Conservation (phyloP, 2,797 vertebrate genomes). For the Pseudopleuronectes americanus region DNA sequence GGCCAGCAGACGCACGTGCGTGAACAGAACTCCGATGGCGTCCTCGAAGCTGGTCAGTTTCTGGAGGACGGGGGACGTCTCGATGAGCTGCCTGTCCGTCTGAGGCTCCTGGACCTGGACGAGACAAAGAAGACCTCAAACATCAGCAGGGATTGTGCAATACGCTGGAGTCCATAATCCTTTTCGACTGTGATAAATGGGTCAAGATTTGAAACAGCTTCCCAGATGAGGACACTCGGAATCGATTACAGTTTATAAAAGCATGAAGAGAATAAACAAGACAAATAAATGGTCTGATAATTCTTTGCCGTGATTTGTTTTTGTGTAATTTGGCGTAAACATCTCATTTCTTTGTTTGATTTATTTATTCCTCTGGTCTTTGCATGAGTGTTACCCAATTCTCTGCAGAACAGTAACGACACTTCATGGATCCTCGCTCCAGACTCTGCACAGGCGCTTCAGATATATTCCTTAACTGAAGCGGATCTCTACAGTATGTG, state of each 20-base stretch:
- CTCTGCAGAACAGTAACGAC: not conserved
- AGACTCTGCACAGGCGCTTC: conserved; percentile 24
- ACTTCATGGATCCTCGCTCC: not conserved
- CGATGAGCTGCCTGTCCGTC: conserved; percentile 95
- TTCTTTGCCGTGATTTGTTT: not conserved
- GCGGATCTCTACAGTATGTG: conserved; percentile 30
- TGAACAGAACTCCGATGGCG: conserved; percentile 94
- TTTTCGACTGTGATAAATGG: not conserved
- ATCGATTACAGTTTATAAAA: too few species aligned
- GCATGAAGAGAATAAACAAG: too few species aligned
- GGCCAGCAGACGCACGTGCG: conserved; percentile 94
- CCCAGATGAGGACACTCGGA: too few species aligned
- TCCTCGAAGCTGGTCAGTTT: conserved; percentile 95
- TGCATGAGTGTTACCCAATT: not conserved
- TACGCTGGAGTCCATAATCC: not conserved
- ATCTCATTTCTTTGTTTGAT: not conserved
- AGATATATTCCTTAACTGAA: conserved; percentile 42
- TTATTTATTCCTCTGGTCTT: not conserved
- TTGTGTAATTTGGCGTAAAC: not conserved
- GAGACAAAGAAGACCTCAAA: not conserved
- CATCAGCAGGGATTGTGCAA: not conserved
- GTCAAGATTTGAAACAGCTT: too few species aligned
- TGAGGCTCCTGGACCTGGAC: conserved; percentile 94
- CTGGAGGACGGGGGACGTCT: conserved; percentile 96
- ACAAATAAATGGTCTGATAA: not conserved